phyloP scores from a whole-genome alignment of 1,140 invertebrate genomes.

The Anoplolepis gracilipes region DNA sequence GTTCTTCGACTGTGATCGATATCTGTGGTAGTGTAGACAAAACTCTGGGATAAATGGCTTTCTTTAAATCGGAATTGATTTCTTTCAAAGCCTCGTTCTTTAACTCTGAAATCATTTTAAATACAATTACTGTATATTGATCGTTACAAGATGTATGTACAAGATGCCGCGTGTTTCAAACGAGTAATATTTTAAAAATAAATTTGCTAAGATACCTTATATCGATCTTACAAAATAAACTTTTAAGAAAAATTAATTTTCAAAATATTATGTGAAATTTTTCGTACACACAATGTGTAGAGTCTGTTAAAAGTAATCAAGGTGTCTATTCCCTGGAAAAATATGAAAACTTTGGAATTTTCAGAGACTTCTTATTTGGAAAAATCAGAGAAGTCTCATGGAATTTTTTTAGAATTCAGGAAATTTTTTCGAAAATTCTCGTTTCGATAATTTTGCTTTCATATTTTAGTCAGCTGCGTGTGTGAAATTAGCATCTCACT shows the following conservation, averaged over 20 bases:
- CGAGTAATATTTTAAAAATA: neutral
- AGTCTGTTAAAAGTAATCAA: neutral
- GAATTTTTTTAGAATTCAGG: too few species aligned
- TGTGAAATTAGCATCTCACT: too few species aligned
- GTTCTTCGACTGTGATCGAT: constrained; percentile 56
- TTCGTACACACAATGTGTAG: too few species aligned
- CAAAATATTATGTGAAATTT: neutral
- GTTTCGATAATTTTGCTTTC: too few species aligned
- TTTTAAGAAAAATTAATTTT: neutral
- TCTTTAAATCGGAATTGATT: constrained; percentile 41
- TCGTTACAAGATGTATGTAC: too few species aligned
- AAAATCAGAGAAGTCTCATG: too few species aligned
- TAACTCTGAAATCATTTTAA: constrained; percentile 5
- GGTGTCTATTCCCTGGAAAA: too few species aligned
- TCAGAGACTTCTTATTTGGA: too few species aligned
- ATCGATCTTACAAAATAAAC: neutral
- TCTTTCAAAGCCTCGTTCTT: neutral
- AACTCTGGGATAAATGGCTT: constrained; percentile 17
- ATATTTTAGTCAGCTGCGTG: too few species aligned
- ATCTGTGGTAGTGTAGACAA: constrained; percentile 23
- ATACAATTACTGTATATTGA: neutral
- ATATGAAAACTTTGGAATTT: too few species aligned
- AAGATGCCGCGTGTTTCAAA: neutral
- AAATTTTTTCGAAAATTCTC: too few species aligned
- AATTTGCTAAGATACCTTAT: neutral